Conservation (phyloP, 2,113 vertebrate species). For the Dicaeum eximium region DNA sequence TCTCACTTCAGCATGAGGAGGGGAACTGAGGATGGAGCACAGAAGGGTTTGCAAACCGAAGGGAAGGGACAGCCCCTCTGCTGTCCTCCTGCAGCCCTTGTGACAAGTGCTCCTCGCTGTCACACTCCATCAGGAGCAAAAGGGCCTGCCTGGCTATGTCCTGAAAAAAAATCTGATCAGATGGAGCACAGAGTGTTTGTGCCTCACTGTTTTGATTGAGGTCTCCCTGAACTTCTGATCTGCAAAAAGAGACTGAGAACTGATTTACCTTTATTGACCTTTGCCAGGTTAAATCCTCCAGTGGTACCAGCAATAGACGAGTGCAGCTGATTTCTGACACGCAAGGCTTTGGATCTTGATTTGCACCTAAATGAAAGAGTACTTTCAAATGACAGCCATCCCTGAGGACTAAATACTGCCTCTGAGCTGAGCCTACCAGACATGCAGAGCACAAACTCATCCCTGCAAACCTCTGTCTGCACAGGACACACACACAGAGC, state of each 20-base stretch:
- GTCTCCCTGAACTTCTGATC: neutral
- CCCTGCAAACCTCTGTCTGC: neutral
- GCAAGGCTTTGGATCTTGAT: constrained; percentile 13
- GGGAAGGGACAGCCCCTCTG: neutral
- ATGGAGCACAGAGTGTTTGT: accelerated
- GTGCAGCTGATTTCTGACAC: neutral
- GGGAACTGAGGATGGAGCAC: neutral
- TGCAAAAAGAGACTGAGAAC: neutral
- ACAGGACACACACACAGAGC: neutral
- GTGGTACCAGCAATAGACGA: neutral
- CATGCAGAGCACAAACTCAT: constrained; percentile 13
- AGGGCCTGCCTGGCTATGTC: neutral
- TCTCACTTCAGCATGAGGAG: neutral
- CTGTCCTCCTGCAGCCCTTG: neutral
- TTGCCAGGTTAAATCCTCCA: neutral
- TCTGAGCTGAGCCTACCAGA: constrained; percentile 31
- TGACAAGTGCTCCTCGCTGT: neutral
- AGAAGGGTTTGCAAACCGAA: neutral
- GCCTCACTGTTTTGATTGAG: neutral
- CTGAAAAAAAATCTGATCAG: neutral
- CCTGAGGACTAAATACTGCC: constrained; percentile 45
- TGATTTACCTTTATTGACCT: neutral
- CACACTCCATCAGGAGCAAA: neutral
- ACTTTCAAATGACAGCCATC: neutral
- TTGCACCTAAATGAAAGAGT: constrained; percentile 64